These are phyloP conservation scores for Microtus pennsylvanicus DNA, from an alignment of 2,113 vertebrate species.

Conservation along the genomic window DNA sequence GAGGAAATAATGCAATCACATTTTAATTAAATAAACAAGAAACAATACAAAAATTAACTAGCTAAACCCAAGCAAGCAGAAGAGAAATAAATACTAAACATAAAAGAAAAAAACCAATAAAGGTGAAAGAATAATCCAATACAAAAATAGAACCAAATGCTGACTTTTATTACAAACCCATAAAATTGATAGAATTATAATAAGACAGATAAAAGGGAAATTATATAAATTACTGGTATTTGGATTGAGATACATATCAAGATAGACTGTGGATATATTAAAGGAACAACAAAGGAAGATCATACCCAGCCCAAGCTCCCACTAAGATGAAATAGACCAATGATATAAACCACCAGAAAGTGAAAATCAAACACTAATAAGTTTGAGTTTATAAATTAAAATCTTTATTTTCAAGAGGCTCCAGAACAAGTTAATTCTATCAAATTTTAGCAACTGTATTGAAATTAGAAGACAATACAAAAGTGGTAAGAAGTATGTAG, in stretches of 20 bases:
- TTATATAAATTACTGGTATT: background rate
- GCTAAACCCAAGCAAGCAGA: background rate
- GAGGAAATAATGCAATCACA: background rate
- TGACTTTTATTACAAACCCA: background rate
- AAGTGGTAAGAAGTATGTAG: background rate
- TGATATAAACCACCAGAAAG: background rate
- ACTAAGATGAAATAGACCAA: background rate
- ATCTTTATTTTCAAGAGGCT: background rate
- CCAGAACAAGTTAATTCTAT: background rate
- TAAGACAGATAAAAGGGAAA: background rate
- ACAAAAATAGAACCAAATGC: background rate
- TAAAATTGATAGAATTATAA: background rate
- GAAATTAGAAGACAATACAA: background rate
- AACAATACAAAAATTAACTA: background rate
- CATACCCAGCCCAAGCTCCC: background rate
- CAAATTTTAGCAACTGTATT: background rate
- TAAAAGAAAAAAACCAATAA: background rate
- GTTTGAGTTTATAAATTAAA: background rate
- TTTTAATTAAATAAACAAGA: background rate
- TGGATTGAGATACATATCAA: background rate
- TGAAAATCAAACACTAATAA: background rate
- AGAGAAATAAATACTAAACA: background rate
- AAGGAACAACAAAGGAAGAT: background rate
- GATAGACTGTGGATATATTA: background rate
- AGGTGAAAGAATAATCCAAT: background rate